phyloP scores from a whole-genome alignment of 2,113 vertebrate species.

The Albula glossodonta region DNA sequence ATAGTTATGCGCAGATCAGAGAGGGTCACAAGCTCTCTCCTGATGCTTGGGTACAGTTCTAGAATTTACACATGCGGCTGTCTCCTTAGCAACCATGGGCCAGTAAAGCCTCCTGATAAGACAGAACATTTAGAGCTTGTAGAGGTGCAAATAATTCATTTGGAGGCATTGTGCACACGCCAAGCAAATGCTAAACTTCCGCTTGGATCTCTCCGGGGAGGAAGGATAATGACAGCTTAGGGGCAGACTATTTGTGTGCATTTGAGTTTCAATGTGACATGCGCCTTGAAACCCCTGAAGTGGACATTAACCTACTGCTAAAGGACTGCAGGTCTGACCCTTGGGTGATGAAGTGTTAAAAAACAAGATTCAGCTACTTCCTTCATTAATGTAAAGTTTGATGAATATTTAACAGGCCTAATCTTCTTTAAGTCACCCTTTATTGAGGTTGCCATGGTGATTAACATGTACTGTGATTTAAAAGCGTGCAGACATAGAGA shows the following conservation, averaged over 20 bases:
- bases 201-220: not conserved
- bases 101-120: slow-evolving; percentile 10
- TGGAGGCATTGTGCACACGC: not conserved
- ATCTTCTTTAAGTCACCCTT: too few species aligned
- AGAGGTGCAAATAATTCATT: slow-evolving; percentile 19
- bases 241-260: not conserved
- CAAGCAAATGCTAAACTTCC: not conserved
- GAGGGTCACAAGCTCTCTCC: not conserved
- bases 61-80: slow-evolving; percentile 18
- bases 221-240: not conserved
- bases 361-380: not conserved
- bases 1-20: not conserved
- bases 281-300: not conserved
- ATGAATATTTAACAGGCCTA: too few species aligned
- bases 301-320: not conserved
- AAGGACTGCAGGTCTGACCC: not conserved
- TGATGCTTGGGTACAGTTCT: not conserved
- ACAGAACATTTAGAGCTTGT: slow-evolving; percentile 13
- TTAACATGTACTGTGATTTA: too few species aligned
- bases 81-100: slow-evolving; percentile 26
- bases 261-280: not conserved
- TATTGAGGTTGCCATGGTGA: too few species aligned
- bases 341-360: not conserved
- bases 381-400: not conserved
- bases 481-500: not conserved